Evolutionary conservation across 2,113 vertebrate genomes (phyloP), one percentile per base, ranked within the genome.

Genomic region (Brachyhypopomus gauderio): DNA sequence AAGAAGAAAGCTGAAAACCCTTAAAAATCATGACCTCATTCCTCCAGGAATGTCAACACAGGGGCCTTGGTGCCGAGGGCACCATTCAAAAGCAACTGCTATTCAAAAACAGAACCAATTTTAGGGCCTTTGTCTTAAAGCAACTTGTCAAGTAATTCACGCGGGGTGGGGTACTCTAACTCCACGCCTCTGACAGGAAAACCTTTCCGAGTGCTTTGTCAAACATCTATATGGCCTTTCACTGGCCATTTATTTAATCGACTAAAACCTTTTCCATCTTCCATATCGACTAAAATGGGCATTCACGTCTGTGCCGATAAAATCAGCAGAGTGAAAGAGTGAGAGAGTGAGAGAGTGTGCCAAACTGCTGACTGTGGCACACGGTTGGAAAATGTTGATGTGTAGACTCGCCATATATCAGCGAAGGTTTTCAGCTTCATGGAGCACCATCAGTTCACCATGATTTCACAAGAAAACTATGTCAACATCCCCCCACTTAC

Each of bases 11-110:
- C 30, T 25, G 4, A 55, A 76, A 67, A 70, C 78, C 30, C 71
- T 34, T 73, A 19, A 85, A 84, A 78, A 81, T 60, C 64, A 63
- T 86, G 82, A 87, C 67, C 85, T 80, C 77, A 85, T 77, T 84
- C 67, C 12, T 84, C 2, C 52, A 78, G 52, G 85, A 85, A 83
- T 83, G 82, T 77, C 81, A 87, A 87, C 81, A 84, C 59, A 63
- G 23, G 63, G 27, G 20, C 72, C 16, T 5, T 20, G 67, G 55
- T 30, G 58, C 80, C 59, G 56, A 45, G 23, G 7, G 64, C 38
- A 38, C 48, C 41, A 56, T 83, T 58, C 62, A 80, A 74, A 62
- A 25, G 45, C 45, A 66, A 73, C 38, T 64, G 30, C 58, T 64
- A 55, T 38, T 12, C 41, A 67, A 73, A 80, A 74, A n/a, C 25